Evolutionary conservation across 30 jellyfish, hydroid and myxozoan genomes (phyloP), one percentile per base, ranked within the genome.

Genomic region (Sanderia malayensis): DNA sequence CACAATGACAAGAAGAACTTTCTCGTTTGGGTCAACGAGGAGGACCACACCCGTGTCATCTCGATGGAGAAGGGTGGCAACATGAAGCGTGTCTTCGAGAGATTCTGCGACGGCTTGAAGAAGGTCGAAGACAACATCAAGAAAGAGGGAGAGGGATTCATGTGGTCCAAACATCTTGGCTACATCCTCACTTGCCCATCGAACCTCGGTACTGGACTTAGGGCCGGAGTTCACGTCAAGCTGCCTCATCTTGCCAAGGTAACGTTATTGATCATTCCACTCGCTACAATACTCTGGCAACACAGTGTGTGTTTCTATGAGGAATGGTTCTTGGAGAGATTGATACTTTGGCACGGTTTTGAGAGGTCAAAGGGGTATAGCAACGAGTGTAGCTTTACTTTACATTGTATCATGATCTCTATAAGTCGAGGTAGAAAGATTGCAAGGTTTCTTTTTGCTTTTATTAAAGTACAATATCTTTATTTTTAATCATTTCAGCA

Each of bases 1-100:
- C 95, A 84, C 80, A 84, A 84, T 44, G 63, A 84, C 52, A 67
- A 84, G 61, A 84, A 84, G 90, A 84, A 84, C 61, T 79, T 79
- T 66, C 67, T 79, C 62, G 78, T 79, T 34, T 79, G 92, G 92
- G 37, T 79, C 53, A 79, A 79, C 47, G 82, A 70, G 32, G 82
- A 70, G 76, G 82, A 70, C 82, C 82, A 70, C 77, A 70, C 82
- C 71, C 76, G 92, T n/a, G 67, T 79, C 68, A 79, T 79, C 85
- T 79, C 92, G 2, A 79, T 79, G 92, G 85, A 79, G 77, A 66
- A 79, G 60, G 86, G 84, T 27, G 92, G 92, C 45, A 52, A 79
- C 86, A 79, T 79, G 92, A 79, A 67, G 77, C 31, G 52, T 2
- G 92, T 79, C 11, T 79, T 79, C 57, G 84, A 67, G 53, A 25